Evolutionary conservation across 2,113 vertebrate species (phyloP).

Genomic region (Enhydra lutris): DNA sequence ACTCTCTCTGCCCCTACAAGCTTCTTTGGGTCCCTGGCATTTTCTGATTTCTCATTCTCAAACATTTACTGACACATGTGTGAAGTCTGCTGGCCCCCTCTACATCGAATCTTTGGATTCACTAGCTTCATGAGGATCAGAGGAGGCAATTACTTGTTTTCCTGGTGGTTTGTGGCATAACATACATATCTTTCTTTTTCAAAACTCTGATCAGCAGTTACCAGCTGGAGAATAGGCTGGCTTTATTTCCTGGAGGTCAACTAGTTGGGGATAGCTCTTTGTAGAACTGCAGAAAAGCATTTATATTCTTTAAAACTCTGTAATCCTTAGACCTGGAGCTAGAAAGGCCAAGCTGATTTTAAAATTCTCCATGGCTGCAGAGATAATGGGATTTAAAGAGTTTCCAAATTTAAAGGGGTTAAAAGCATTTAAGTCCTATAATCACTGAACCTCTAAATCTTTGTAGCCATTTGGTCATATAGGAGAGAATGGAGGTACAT

Average conservation of each 20-base stretch:
- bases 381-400: conserved; percentile 61
- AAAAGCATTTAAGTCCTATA: conserved; percentile 47
- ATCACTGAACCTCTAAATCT: conserved; percentile 57
- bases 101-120: conserved; percentile 16
- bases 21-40: neutral
- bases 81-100: neutral
- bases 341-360: conserved; percentile 51
- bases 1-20: neutral
- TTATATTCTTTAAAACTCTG: conserved; percentile 46
- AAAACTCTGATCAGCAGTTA: conserved; percentile 43
- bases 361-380: conserved; percentile 43
- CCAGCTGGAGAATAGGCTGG: conserved; percentile 35
- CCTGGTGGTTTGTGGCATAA: conserved; percentile 39
- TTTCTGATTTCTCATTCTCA: conserved; percentile 33
- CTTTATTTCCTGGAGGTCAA: conserved; percentile 65
- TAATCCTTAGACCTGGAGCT: conserved; percentile 57
- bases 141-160: conserved; percentile 66
- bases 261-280: conserved; percentile 59
- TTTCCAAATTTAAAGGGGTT: conserved; percentile 60
- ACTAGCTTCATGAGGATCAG: conserved; percentile 21
- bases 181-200: conserved; percentile 18
- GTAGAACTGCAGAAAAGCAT: conserved; percentile 52
- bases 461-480: conserved; percentile 15
- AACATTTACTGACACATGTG: neutral
- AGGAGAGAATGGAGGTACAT: neutral